Evolutionary conservation across 2,113 vertebrate genomes (phyloP), one percentile per base, ranked within the genome.

Genomic region (Oceanites oceanicus): DNA sequence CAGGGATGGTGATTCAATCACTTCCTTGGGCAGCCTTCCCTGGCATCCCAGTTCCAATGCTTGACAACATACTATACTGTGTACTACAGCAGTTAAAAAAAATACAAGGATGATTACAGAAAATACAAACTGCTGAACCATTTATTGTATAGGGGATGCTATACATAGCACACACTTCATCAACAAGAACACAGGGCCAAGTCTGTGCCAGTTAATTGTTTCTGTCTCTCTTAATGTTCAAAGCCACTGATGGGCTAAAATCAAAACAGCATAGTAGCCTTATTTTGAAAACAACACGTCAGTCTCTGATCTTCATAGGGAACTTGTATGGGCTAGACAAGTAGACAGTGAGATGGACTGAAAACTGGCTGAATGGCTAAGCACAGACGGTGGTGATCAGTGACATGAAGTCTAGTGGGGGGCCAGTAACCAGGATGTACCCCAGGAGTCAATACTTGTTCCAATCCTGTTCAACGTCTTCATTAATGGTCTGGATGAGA

Each of bases 191-290:
- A 44, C 9, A 62, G 23, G 12, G 4, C 21, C 21, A 55, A 36
- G 3, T 26, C 19, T 36, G 10, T n/a, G 7, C 4, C 25, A 53
- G 11, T 80, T 61, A 74, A 82, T 36, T 58, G 10, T 13, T 11
- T 87, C 7, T 50, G 3, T 56, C 6, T 56, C 6, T 58, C 58
- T 73, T 61, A 30, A 49, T 44, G 2, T 63, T 77, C 32, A 55
- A 67, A 30, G 13, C 4, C 42, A 44, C 20, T 34, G 15, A 29
- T 17, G 2, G 10, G 11, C 15, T 79, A 88, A 73, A 90, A 34
- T 4, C 1, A 59, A 86, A 79, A 25, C 1, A 52, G 2, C 1
- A 1, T 19, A 52, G 18, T 36, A 77, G 2, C 2, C 23, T 50
- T 74, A 40, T 38, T 58, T 59, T 55, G 27, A 86, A 92, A 85